Conservation (phyloP, 2,113 vertebrate genomes). For the Semicossyphus pulcher region DNA sequence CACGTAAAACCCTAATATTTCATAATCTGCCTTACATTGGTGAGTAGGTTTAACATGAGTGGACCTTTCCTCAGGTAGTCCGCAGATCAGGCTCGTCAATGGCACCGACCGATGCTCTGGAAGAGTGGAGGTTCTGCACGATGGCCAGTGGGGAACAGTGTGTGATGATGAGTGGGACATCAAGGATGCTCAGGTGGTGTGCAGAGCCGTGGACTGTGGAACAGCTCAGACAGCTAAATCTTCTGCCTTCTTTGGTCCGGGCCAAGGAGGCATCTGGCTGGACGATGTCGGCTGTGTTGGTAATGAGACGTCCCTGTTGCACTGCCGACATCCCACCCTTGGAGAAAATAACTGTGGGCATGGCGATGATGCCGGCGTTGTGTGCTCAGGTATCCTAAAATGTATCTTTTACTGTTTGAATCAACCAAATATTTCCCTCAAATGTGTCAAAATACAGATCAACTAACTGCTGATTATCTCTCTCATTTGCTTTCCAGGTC, state of each 20-base stretch:
- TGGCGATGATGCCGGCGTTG: slow-evolving; percentile 73
- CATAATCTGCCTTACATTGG: no score
- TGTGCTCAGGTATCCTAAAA: slow-evolving; percentile 73
- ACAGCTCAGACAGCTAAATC: slow-evolving; percentile 43
- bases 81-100: slow-evolving; percentile 52
- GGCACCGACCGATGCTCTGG: slow-evolving; percentile 72
- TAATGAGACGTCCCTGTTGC: slow-evolving; percentile 49
- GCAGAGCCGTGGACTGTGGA: slow-evolving; percentile 75
- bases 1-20: no score
- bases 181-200: slow-evolving; percentile 73
- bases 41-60: neutral
- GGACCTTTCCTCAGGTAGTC: slow-evolving; percentile 27
- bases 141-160: slow-evolving; percentile 72
- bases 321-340: slow-evolving; percentile 45
- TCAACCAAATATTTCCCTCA: neutral
- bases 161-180: slow-evolving; percentile 76
- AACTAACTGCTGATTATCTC: neutral
- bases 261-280: slow-evolving; percentile 54
- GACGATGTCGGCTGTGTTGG: slow-evolving; percentile 65
- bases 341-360: slow-evolving; percentile 66
- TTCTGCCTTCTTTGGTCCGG: slow-evolving; percentile 63
- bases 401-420: no score
- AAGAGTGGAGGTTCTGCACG: slow-evolving; percentile 71
- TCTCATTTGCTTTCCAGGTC: slow-evolving; percentile 34
- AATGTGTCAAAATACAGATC: neutral